phyloP scores from a whole-genome alignment of 2,797 vertebrate genomes.

The Micrastur ruficollis region DNA sequence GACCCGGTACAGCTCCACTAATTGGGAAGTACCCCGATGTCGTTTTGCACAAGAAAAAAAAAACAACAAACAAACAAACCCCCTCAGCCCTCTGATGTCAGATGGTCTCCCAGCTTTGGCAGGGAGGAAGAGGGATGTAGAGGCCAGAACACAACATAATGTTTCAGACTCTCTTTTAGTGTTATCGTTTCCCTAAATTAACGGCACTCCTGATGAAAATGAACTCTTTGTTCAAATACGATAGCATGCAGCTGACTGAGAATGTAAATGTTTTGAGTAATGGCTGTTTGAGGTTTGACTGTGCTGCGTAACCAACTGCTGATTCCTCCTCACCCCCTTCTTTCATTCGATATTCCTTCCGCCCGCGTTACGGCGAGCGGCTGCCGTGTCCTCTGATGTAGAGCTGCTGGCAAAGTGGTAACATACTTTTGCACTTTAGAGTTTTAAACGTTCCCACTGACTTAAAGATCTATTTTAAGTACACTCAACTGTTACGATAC shows the following conservation, averaged over 20 bases:
- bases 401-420: not conserved
- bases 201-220: not conserved
- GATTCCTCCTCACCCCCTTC: not conserved
- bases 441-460: not conserved
- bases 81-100: not conserved
- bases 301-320: not conserved
- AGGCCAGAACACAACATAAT: not conserved
- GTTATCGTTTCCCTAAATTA: not conserved
- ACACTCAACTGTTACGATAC: not conserved
- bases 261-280: not conserved
- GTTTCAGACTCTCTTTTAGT: not conserved
- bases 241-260: not conserved
- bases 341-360: not conserved
- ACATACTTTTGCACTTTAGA: not conserved
- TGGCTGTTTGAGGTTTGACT: not conserved
- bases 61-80: not conserved
- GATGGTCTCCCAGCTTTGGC: not conserved
- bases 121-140: not conserved
- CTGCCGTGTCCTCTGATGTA: not conserved
- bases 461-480: not conserved
- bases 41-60: not conserved
- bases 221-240: not conserved
- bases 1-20: not conserved
- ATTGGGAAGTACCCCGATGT: not conserved
- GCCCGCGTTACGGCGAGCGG: not conserved